Percentiles rank a stretch among this genome's conserved stretches.
Conservation (phyloP, 2,113 vertebrate genomes). For the Numida meleagris region DNA sequence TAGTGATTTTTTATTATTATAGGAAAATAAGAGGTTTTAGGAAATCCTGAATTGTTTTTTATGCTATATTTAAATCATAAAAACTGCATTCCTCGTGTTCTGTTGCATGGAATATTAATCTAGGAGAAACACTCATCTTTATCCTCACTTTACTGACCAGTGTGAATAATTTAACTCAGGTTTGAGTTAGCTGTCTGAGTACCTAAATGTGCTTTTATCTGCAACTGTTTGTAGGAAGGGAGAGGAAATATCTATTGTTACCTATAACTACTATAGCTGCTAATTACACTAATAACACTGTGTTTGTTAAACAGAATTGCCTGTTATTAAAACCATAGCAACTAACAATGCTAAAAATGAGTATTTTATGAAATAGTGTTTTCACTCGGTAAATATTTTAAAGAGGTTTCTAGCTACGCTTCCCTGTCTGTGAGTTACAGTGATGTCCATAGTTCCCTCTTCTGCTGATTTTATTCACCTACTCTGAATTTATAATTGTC, state of each 20-base stretch:
- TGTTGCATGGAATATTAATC: not conserved
- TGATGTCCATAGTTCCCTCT: not conserved
- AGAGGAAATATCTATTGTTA: not conserved
- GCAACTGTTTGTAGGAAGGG: not conserved
- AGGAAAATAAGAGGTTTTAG: not conserved
- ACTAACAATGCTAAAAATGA: not conserved
- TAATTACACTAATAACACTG: not conserved
- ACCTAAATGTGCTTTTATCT: not conserved
- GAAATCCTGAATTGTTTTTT: not conserved
- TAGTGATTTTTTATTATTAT: not conserved
- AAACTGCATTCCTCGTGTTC: not conserved
- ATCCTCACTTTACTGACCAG: not conserved
- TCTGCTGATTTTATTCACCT: not conserved
- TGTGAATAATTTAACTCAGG: not conserved
- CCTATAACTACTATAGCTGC: not conserved
- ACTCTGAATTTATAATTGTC: accelerated
- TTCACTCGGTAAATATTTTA: not conserved
- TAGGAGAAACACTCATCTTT: not conserved
- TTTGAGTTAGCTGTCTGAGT: not conserved
- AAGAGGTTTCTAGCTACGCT: not conserved
- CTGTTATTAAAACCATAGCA: not conserved
- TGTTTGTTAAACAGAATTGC: not conserved
- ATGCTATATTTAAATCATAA: not conserved
- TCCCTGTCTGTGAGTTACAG: not conserved
- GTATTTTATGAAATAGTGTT: not conserved